These are phyloP conservation scores for Drosophila nasuta DNA, from an alignment of 1,140 invertebrate genomes.

Conservation along the genomic window DNA sequence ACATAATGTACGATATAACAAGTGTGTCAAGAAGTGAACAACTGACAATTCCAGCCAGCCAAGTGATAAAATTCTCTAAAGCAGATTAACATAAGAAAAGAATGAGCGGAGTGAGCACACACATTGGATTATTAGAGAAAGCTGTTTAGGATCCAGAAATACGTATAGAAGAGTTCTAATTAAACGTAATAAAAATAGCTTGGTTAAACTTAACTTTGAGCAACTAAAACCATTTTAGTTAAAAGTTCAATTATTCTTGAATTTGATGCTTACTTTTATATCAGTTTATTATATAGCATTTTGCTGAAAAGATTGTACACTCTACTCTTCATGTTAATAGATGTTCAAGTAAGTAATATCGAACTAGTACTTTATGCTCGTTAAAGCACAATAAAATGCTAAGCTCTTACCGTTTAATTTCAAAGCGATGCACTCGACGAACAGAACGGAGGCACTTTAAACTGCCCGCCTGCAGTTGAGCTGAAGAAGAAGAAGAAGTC, in stretches of 20 bases:
- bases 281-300: too few species aligned
- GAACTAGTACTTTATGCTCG: slow-evolving; percentile 32
- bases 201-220: too few species aligned
- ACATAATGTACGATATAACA: slow-evolving; percentile 3
- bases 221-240: too few species aligned
- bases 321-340: too few species aligned
- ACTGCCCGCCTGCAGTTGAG: not conserved
- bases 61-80: slow-evolving; percentile 1
- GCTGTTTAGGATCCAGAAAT: not conserved
- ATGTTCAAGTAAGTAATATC: slow-evolving; percentile 14
- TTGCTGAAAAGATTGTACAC: too few species aligned
- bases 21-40: slow-evolving; percentile 1
- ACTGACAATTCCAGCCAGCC: not conserved
- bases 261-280: too few species aligned
- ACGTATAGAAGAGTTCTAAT: not conserved
- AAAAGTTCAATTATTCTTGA: too few species aligned
- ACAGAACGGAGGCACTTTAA: not conserved
- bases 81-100: slow-evolving; percentile 2
- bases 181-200: too few species aligned
- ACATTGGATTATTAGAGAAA: not conserved
- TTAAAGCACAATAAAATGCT: slow-evolving; percentile 64
- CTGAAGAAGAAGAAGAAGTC: not conserved
- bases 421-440: slow-evolving; percentile 48
- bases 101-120: not conserved
- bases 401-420: slow-evolving; percentile 69